Evolutionary conservation across 1,140 invertebrate species (phyloP), one percentile per base, ranked within the genome.

Genomic region (Drosophila quadrilineata): DNA sequence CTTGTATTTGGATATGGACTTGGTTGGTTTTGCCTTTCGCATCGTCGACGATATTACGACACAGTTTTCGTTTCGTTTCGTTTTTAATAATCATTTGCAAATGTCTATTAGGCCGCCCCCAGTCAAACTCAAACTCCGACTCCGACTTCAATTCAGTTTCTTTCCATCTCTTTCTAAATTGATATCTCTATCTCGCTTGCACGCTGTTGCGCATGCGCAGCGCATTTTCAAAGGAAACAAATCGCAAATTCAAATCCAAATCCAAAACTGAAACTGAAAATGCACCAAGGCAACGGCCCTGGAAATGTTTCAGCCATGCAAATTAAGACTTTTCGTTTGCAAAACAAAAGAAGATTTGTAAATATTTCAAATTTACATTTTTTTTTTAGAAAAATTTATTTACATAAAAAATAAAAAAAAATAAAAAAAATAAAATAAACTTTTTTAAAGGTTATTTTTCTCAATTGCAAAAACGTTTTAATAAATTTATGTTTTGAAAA

Each of bases 81-180:
- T 72, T 73, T 82, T 82, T 80, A 82, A 66, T 82, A 82, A 82
- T 76, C 52, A 64, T 66, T 72, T 57, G 63, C 66, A 71, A 74
- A 71, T 80, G 68, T 64, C 68, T 69, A 82, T 72, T 65, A 56
- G 63, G 19, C 31, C 31, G 29, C 26, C 60, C 71, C 49, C 17
- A 31, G 9, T 58, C 31, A 43, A 54, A 22, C 12, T n/a, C n/a
- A n/a, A n/a, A 1, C 36, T 14, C 22, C 10, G 6, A 14, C 43
- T 3, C 24, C 12, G 16, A 3, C 35, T 21, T n/a, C 28, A 10
- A n/a, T n/a, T n/a, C n/a, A n/a, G n/a, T n/a, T n/a, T 41, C 19
- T 9, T 9, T 21, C 24, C 14, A 6, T n/a, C 52, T 43, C n/a
- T n/a, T 5, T 28, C 24, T 10, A n/a, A 2, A 1, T n/a, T 41